phyloP scores from a whole-genome alignment of 2,888 invertebrate species.

The Plebejus anna region DNA sequence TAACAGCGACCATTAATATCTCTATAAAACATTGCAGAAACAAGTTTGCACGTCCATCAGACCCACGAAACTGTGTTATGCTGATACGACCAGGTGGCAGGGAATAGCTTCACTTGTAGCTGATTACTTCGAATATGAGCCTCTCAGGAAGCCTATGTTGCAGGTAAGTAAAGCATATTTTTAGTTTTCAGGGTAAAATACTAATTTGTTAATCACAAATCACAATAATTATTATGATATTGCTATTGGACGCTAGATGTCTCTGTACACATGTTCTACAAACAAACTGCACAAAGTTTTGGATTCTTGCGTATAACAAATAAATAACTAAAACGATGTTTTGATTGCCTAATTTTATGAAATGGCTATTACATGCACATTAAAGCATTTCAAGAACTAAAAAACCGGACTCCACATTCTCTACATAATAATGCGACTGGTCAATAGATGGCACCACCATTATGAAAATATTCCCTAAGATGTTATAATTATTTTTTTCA shows the following conservation, averaged over 20 bases:
- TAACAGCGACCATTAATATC: background rate
- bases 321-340: background rate
- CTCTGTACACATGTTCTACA: background rate
- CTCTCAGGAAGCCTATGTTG: slow-evolving; percentile 82
- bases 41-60: slow-evolving; percentile 92
- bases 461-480: too few relatives aligned
- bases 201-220: background rate
- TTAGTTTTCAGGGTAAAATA: background rate
- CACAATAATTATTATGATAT: background rate
- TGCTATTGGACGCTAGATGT: background rate
- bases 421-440: background rate
- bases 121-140: slow-evolving; percentile 88
- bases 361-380: background rate
- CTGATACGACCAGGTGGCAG: slow-evolving; percentile 85
- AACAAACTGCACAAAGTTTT: background rate
- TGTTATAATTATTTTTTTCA: too few relatives aligned
- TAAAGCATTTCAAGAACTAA: background rate
- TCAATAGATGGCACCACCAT: background rate
- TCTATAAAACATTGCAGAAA: slow-evolving; percentile 81
- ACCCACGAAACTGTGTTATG: slow-evolving; percentile 86
- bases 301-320: background rate
- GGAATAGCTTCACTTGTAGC: slow-evolving; percentile 86
- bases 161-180: slow-evolving; percentile 78
- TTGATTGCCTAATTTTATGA: background rate
- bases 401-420: background rate